A percentile compares a stretch with the other conserved stretches of the same genome.
Conservation (phyloP, 2,113 vertebrate species). For the Indicator indicator region DNA sequence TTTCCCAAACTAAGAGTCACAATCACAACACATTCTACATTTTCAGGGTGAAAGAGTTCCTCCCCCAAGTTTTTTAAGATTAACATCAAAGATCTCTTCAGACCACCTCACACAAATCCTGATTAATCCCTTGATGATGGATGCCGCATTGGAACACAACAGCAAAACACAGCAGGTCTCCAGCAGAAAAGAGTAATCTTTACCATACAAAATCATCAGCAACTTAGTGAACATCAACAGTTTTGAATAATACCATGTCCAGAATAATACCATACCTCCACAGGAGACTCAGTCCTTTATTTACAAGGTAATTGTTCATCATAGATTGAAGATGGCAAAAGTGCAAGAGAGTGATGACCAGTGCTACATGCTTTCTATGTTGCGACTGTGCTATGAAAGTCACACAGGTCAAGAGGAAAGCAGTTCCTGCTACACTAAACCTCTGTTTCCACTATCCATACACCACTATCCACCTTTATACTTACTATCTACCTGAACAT, state of each 20-base stretch:
- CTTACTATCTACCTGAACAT: background rate
- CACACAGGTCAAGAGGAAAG: background rate
- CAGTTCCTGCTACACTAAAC: background rate
- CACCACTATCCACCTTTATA: background rate
- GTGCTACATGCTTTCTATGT: background rate
- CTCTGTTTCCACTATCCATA: background rate
- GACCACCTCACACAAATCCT: background rate
- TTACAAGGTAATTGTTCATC: background rate
- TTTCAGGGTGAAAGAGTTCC: background rate
- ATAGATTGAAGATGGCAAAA: background rate
- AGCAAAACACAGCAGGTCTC: background rate
- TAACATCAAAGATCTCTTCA: conserved; percentile 28
- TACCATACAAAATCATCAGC: background rate
- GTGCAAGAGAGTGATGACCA: background rate
- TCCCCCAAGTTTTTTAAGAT: background rate
- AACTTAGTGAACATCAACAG: background rate
- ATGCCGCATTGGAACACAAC: background rate
- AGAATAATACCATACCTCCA: background rate
- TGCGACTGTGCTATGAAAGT: background rate
- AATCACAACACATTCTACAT: background rate
- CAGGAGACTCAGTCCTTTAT: background rate
- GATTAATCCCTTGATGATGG: conserved; percentile 27
- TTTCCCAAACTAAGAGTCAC: background rate
- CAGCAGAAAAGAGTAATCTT: background rate
- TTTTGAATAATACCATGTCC: background rate